Percentiles rank a stretch among this genome's conserved stretches.
phyloP scores from a whole-genome alignment of 53 echinoderm and acorn worm species.

The Henricia sp. region DNA sequence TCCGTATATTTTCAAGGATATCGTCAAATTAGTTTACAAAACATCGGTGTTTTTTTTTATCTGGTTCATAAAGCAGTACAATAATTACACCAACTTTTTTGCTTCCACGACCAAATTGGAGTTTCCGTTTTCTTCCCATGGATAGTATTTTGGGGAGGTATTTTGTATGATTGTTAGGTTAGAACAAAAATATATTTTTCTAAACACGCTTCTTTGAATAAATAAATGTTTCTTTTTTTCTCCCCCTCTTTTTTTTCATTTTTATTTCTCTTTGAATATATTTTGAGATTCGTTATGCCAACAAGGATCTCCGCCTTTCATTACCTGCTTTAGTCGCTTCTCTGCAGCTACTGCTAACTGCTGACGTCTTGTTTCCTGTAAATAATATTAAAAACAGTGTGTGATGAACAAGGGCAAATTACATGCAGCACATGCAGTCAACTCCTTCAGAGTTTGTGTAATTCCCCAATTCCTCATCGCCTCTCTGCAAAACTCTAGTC shows the following conservation, averaged over 20 bases:
- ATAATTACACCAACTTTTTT: too few species aligned
- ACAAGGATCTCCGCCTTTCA: neutral
- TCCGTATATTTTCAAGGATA: too few species aligned
- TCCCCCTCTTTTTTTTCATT: neutral
- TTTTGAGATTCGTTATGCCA: neutral
- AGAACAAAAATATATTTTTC: too few species aligned
- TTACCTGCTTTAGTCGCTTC: slow-evolving; percentile 79
- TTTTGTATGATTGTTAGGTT: too few species aligned
- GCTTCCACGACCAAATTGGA: too few species aligned
- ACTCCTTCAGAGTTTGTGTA: neutral
- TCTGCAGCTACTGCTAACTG: slow-evolving; percentile 92
- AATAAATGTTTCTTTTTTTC: neutral
- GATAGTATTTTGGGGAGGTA: too few species aligned
- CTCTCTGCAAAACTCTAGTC: neutral
- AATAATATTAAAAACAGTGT: neutral
- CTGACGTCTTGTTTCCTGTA: slow-evolving; percentile 74
- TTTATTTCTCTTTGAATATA: neutral
- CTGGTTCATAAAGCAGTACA: too few species aligned
- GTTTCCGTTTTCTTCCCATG: too few species aligned
- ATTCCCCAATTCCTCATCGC: neutral
- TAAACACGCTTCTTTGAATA: too few species aligned
- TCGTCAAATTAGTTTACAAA: too few species aligned
- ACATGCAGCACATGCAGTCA: neutral
- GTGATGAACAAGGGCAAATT: neutral
- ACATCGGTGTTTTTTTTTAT: too few species aligned